A percentile compares a stretch with the other conserved stretches of the same genome.
These are phyloP conservation scores for Xestia rhomboidea DNA, from an alignment of 2,888 invertebrate genomes.

Conservation along the genomic window DNA sequence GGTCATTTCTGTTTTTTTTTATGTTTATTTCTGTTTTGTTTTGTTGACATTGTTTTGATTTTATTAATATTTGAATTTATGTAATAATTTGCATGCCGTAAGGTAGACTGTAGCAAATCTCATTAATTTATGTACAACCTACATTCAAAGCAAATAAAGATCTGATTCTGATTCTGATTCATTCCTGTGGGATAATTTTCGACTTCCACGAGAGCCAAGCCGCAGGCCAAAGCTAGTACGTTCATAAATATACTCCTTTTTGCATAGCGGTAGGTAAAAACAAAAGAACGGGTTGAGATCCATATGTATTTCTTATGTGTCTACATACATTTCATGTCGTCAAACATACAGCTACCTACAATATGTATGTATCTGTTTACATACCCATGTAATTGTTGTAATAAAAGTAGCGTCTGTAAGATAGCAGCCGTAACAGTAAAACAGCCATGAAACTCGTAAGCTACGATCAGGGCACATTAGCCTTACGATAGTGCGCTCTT, in stretches of 20 bases:
- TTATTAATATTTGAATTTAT: too few species aligned
- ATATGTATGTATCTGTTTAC: slow-evolving; percentile 6
- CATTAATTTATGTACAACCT: too few species aligned
- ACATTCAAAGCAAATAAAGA: too few species aligned
- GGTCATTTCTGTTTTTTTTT: too few species aligned
- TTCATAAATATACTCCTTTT: background rate
- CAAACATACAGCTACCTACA: background rate
- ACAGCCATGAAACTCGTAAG: slow-evolving; percentile 79
- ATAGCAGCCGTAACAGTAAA: slow-evolving; percentile 66
- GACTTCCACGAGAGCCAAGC: background rate
- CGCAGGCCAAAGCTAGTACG: background rate
- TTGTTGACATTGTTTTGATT: too few species aligned
- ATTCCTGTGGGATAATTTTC: background rate
- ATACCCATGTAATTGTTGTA: slow-evolving; percentile 37
- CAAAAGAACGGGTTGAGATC: background rate
- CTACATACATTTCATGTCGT: background rate
- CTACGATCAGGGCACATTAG: slow-evolving; percentile 86
- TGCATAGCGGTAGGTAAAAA: background rate
- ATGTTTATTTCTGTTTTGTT: too few species aligned
- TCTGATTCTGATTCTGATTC: too few species aligned
- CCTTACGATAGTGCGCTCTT: slow-evolving; percentile 83
- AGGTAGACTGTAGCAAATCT: too few species aligned
- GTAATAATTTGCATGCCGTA: too few species aligned
- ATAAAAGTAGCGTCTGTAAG: slow-evolving; percentile 57
- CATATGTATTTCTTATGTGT: background rate